A percentile compares a stretch with the other conserved stretches of the same genome.
Evolutionary conservation across 2,113 vertebrate species (phyloP).

Genomic region (Xenus cinereus): DNA sequence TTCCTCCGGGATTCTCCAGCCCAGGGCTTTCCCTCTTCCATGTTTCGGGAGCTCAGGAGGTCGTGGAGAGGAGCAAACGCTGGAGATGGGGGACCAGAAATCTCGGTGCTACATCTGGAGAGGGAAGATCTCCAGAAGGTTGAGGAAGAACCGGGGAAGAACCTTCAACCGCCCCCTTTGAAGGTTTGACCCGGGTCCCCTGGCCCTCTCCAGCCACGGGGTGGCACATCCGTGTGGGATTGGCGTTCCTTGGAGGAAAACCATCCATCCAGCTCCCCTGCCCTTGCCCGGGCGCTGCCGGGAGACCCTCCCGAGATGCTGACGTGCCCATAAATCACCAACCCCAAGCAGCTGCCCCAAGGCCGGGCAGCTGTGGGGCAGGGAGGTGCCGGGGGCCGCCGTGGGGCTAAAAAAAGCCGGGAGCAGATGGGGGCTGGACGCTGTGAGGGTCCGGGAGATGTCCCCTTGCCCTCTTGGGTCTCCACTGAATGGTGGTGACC

Average conservation of each 20-base stretch:
- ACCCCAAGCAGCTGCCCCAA: slow-evolving; percentile 6
- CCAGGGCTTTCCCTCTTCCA: not conserved
- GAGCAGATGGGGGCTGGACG: not conserved
- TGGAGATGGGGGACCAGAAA: not conserved
- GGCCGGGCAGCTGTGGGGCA: not conserved
- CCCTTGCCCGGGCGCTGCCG: accelerated
- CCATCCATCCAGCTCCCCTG: not conserved
- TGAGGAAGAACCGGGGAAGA: not conserved
- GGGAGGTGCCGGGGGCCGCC: not conserved
- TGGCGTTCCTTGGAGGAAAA: not conserved
- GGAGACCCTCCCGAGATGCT: not conserved
- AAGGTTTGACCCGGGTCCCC: accelerated
- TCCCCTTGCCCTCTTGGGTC: too few relatives aligned
- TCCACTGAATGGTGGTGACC: accelerated
- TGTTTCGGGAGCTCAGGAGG: not conserved
- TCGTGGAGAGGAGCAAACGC: too few relatives aligned
- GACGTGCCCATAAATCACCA: not conserved
- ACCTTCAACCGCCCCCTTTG: not conserved
- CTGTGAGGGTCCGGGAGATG: too few relatives aligned
- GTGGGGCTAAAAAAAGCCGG: slow-evolving; percentile 4
- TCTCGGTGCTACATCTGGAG: not conserved
- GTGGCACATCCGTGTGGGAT: not conserved
- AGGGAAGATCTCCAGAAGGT: not conserved
- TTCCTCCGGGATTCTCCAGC: not conserved
- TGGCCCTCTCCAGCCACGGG: not conserved